These are phyloP conservation scores for Drosophila silvestris DNA, from an alignment of 2,888 invertebrate species.

Conservation along the genomic window DNA sequence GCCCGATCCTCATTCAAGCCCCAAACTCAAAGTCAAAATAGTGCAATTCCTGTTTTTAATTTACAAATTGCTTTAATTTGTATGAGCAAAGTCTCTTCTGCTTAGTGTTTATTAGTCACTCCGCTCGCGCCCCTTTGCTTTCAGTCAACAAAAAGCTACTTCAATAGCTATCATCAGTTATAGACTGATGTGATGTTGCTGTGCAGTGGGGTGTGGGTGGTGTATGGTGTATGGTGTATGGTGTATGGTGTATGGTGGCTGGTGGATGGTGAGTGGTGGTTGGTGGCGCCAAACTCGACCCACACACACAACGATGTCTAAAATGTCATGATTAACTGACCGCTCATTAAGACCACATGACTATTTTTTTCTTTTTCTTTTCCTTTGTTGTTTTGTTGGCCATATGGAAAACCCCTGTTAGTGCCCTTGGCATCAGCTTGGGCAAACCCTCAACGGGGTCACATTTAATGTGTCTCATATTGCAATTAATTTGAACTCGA, in stretches of 20 bases:
- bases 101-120: constrained; percentile 23
- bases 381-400: background rate
- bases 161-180: constrained; percentile 3
- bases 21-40: constrained; percentile 2
- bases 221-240: background rate
- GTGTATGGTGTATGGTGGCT: background rate
- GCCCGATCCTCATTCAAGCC: background rate
- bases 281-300: constrained; percentile 9
- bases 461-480: constrained; percentile 75
- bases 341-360: constrained; percentile 73
- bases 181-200: background rate
- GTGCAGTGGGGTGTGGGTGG: background rate
- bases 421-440: background rate
- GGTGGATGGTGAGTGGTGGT: background rate
- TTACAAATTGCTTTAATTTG: constrained; percentile 48
- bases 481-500: constrained; percentile 78
- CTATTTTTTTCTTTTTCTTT: constrained; percentile 20
- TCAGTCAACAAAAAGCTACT: background rate
- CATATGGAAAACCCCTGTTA: background rate
- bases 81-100: background rate
- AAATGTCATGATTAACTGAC: constrained; percentile 79
- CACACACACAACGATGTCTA: constrained; percentile 27
- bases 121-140: background rate
- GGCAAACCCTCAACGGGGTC: constrained; percentile 55
- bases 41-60: constrained; percentile 36